phyloP scores from a whole-genome alignment of 2,797 vertebrate species.

The Syngnathus acus region DNA sequence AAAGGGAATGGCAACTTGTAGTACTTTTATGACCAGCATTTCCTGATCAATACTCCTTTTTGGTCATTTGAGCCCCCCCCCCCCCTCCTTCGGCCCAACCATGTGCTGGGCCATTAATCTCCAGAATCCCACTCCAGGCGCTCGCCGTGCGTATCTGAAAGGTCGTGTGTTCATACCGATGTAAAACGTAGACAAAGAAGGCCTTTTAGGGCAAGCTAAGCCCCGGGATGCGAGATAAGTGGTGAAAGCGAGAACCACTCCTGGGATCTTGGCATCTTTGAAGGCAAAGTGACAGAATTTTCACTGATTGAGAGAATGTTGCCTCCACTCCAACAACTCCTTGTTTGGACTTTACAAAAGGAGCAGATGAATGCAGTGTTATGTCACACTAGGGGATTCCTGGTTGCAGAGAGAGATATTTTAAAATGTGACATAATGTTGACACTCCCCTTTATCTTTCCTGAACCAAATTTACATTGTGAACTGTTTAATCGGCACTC shows the following conservation, averaged over 20 bases:
- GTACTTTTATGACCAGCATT: not conserved
- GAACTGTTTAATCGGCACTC: not conserved
- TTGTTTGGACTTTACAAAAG: slow-evolving; percentile 50
- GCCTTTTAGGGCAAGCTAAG: slow-evolving; percentile 42
- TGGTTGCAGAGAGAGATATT: slow-evolving; percentile 3
- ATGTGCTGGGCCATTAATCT: slow-evolving; percentile 67
- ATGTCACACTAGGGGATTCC: slow-evolving; percentile 38
- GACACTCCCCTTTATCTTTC: not conserved
- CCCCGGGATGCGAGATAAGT: slow-evolving; percentile 44
- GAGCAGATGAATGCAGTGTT: slow-evolving; percentile 50
- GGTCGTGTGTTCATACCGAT: slow-evolving; percentile 54
- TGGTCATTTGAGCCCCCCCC: slow-evolving; percentile 44
- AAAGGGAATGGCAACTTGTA: not conserved
- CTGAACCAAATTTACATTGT: not conserved
- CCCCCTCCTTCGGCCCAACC: slow-evolving; percentile 47
- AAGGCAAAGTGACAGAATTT: slow-evolving; percentile 37
- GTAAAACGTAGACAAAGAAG: slow-evolving; percentile 49
- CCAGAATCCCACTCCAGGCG: slow-evolving; percentile 43
- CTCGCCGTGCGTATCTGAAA: slow-evolving; percentile 46
- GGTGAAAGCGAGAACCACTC: slow-evolving; percentile 17
- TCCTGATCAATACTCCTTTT: slow-evolving; percentile 7
- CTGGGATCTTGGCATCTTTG: slow-evolving; percentile 19
- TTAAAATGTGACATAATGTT: not conserved
- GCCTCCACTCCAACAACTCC: slow-evolving; percentile 21
- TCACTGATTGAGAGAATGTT: slow-evolving; percentile 25